phyloP scores from a whole-genome alignment of 2,888 invertebrate species.

The Eumerus sabulonum region DNA sequence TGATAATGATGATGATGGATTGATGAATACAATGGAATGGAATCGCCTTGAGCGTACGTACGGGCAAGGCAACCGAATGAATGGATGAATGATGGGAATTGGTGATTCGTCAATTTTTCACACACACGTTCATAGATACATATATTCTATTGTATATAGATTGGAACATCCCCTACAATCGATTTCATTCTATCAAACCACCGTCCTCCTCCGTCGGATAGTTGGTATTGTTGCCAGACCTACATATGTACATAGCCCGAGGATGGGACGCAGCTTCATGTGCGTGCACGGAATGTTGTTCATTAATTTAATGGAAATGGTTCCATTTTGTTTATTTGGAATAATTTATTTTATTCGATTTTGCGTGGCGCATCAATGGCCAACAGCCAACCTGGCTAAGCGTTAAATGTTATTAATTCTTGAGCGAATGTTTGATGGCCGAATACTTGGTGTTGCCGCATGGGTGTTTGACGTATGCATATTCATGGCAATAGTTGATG shows the following conservation, averaged over 20 bases:
- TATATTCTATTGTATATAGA: no score
- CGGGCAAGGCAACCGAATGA: no score
- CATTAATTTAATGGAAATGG: slow-evolving; percentile 64
- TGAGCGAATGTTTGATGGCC: slow-evolving; percentile 14
- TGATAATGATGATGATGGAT: slow-evolving; percentile 67
- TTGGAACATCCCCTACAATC: slow-evolving; percentile 8
- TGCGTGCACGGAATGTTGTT: slow-evolving; percentile 15
- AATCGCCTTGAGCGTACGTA: no score
- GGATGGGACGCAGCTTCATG: no score
- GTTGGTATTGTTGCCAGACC: neutral
- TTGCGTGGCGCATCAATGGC: slow-evolving; percentile 8
- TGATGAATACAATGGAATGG: slow-evolving; percentile 46
- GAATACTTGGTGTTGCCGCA: neutral
- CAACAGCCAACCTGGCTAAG: slow-evolving; percentile 17
- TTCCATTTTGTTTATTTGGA: slow-evolving; percentile 44
- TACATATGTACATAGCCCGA: neutral
- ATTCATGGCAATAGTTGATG: slow-evolving; percentile 47
- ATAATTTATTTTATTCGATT: slow-evolving; percentile 52
- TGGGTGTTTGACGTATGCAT: slow-evolving; percentile 35
- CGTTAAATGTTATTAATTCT: slow-evolving; percentile 38
- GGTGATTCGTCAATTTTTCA: slow-evolving; percentile 64
- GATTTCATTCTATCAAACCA: slow-evolving; percentile 6
- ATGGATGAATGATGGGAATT: slow-evolving; percentile 61
- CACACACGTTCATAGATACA: slow-evolving; percentile 25
- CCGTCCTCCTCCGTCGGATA: no score